Conservation (phyloP, 2,113 vertebrate species). For the Chelonoidis abingdonii region DNA sequence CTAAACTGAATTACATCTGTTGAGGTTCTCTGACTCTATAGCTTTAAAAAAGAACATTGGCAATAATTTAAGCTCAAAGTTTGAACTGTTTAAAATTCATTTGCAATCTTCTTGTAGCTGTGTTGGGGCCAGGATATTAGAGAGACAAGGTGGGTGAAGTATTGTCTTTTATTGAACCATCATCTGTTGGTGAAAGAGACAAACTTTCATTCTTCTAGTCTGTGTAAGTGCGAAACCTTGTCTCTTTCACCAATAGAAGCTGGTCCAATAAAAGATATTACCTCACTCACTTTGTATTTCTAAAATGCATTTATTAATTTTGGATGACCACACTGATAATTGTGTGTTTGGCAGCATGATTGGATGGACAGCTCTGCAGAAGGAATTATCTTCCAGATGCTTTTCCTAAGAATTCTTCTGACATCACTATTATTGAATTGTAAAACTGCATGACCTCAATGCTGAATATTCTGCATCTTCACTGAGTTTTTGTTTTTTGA, state of each 20-base stretch:
- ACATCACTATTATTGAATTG: not conserved
- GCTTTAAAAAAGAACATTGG: not conserved
- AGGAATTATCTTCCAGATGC: not conserved
- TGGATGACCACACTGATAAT: not conserved
- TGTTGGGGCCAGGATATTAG: not conserved
- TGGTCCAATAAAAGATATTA: not conserved
- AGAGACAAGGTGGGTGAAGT: not conserved
- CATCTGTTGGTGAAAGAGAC: not conserved
- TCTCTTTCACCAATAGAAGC: not conserved
- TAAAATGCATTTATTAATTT: not conserved
- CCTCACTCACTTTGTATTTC: not conserved
- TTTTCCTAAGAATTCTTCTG: not conserved
- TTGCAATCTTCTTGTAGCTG: not conserved
- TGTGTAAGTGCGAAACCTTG: not conserved
- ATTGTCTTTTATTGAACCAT: not conserved
- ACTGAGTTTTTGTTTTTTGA: accelerated
- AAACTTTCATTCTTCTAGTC: not conserved
- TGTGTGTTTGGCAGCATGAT: not conserved
- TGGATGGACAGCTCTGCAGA: not conserved
- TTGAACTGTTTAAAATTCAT: not conserved
- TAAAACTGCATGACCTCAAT: not conserved
- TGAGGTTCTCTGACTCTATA: not conserved
- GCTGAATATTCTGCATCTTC: not conserved
- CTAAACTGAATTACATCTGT: not conserved
- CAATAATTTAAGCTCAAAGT: not conserved